These are phyloP conservation scores for Octonoba sinensis DNA, from an alignment of 2,888 invertebrate species.

Conservation along the genomic window DNA sequence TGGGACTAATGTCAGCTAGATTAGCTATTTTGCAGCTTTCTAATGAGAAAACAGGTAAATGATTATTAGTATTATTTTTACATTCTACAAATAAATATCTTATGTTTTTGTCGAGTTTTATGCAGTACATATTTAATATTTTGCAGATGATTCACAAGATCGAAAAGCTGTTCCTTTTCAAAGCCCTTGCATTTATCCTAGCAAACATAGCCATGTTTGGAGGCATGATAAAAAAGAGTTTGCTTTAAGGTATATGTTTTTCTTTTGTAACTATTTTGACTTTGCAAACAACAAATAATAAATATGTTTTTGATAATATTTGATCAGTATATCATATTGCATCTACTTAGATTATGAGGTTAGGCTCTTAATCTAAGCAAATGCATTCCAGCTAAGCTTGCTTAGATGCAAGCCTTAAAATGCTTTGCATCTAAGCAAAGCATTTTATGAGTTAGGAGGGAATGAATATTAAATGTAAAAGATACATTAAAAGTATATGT, in stretches of 20 bases:
- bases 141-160: constrained; percentile 18
- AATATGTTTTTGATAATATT: no score
- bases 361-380: no score
- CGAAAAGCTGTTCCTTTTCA: constrained; percentile 70
- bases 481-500: no score
- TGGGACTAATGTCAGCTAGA: constrained; percentile 92
- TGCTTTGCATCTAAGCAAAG: no score
- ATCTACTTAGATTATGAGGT: no score
- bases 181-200: constrained; percentile 86
- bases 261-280: no score
- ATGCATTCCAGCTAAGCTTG: no score
- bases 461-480: no score
- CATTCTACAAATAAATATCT: neutral
- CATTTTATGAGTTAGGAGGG: no score
- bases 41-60: constrained; percentile 40
- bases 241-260: constrained; percentile 75
- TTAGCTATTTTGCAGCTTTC: constrained; percentile 79
- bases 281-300: no score
- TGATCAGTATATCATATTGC: no score
- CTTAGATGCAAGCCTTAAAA: no score
- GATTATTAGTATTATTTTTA: constrained; percentile 1
- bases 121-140: constrained; percentile 68
- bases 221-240: constrained; percentile 83
- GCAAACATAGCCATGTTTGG: constrained; percentile 79
- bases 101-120: neutral